Evolutionary conservation across 2,797 vertebrate genomes (phyloP).

Genomic region (Manis javanica): DNA sequence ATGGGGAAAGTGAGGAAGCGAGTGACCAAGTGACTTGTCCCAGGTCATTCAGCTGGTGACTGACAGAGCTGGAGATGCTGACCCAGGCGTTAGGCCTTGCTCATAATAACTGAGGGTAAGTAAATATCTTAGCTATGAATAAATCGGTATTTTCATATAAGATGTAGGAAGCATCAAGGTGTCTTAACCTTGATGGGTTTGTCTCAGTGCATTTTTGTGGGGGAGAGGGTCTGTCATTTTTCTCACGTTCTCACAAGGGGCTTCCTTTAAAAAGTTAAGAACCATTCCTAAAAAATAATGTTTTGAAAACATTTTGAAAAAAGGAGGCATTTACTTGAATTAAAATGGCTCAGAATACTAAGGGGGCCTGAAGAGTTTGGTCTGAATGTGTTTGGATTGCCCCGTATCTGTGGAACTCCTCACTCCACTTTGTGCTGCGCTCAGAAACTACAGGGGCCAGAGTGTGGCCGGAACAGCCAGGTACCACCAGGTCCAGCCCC

Average conservation of each 20-base stretch:
- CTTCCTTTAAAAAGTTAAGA: constrained; percentile 46
- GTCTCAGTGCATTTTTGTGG: not conserved
- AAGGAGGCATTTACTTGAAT: not conserved
- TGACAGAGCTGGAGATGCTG: not conserved
- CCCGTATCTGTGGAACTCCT: not conserved
- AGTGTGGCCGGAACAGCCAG: no score
- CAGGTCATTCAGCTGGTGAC: not conserved
- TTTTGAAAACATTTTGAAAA: constrained; percentile 39
- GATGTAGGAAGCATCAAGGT: not conserved
- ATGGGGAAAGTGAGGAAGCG: not conserved
- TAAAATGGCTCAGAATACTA: not conserved
- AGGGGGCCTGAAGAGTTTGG: not conserved
- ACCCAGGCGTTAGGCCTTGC: not conserved
- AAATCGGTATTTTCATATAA: not conserved
- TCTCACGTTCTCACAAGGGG: not conserved
- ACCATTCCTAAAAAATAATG: not conserved
- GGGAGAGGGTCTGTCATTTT: not conserved
- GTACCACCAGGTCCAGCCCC: not conserved
- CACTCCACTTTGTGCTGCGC: not conserved
- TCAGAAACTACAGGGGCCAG: not conserved
- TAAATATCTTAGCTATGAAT: not conserved
- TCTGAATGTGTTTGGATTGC: not conserved
- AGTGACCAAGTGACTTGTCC: not conserved
- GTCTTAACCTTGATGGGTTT: not conserved
- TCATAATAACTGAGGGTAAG: not conserved